These are phyloP conservation scores for Aphis craccivora DNA, from an alignment of 1,140 invertebrate species.

Conservation along the genomic window DNA sequence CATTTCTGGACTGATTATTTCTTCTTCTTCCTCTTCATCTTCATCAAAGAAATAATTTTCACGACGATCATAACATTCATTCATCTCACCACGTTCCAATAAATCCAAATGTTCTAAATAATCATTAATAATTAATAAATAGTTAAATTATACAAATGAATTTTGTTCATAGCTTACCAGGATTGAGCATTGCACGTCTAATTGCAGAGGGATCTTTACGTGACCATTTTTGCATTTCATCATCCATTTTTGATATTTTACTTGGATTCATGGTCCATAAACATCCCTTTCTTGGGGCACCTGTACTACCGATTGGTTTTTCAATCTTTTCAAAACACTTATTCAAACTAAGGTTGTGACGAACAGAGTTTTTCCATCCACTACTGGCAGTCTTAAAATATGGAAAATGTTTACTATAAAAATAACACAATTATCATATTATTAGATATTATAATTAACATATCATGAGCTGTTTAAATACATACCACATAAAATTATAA, in stretches of 20 bases:
- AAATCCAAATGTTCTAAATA: constrained; percentile 77
- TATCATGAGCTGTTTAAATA: neutral
- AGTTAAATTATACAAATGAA: neutral
- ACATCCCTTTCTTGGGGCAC: constrained; percentile 85
- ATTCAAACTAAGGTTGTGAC: constrained; percentile 94
- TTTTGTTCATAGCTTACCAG: constrained; percentile 67
- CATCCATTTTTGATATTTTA: constrained; percentile 95
- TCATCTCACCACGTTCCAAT: constrained; percentile 82
- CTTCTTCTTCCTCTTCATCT: constrained; percentile 66
- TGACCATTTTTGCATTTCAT: constrained; percentile 96
- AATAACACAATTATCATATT: constrained; percentile 16
- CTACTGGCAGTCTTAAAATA: constrained; percentile 97
- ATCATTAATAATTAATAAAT: constrained; percentile 9
- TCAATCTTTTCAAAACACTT: constrained; percentile 99
- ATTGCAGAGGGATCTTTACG: constrained; percentile 88
- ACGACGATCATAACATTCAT: constrained; percentile 69
- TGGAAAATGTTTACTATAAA: constrained; percentile 92
- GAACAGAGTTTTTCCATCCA: constrained; percentile 97
- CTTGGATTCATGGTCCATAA: constrained; percentile 96
- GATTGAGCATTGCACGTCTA: constrained; percentile 88
- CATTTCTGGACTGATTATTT: constrained; percentile 42
- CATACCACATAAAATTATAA: constrained; percentile 97
- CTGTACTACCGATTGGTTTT: constrained; percentile 80
- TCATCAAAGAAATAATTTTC: constrained; percentile 67
- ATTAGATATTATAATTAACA: neutral